Evolutionary conservation across 2,888 invertebrate species (phyloP).

Genomic region (Diaphora mendica): DNA sequence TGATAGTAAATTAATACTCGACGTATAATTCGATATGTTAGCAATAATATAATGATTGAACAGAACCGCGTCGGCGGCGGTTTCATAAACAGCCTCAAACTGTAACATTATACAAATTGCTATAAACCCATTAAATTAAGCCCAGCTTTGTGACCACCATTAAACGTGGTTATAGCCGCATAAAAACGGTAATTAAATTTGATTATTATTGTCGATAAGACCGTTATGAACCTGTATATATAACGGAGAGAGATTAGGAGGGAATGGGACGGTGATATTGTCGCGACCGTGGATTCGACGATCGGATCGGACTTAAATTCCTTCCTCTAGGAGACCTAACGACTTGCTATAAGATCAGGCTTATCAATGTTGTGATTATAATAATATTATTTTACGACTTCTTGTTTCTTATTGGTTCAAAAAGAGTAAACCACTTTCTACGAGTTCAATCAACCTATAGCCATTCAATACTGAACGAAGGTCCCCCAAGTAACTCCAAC

Average conservation of each 20-base stretch:
- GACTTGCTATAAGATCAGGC: neutral
- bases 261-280: neutral
- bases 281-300: neutral
- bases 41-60: neutral
- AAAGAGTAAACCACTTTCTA: too few relatives aligned
- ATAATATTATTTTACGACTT: neutral
- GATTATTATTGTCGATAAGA: conserved; percentile 31
- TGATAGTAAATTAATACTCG: conserved; percentile 1
- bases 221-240: conserved; percentile 13
- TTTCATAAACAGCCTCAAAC: conserved; percentile 9
- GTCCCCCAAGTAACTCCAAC: too few relatives aligned
- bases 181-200: conserved; percentile 47
- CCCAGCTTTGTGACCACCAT: conserved; percentile 23
- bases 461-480: too few relatives aligned
- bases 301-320: neutral
- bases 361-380: neutral
- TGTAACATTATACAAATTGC: conserved; percentile 40
- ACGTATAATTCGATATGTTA: conserved; percentile 1
- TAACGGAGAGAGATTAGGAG: conserved; percentile 14
- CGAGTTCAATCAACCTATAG: too few relatives aligned
- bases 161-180: conserved; percentile 36
- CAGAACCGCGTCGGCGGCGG: neutral
- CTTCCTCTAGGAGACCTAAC: neutral
- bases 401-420: too few relatives aligned
- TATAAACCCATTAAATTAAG: conserved; percentile 39